Conservation (phyloP, 2,797 vertebrate genomes). For the Muraenolepis orangiensis region DNA sequence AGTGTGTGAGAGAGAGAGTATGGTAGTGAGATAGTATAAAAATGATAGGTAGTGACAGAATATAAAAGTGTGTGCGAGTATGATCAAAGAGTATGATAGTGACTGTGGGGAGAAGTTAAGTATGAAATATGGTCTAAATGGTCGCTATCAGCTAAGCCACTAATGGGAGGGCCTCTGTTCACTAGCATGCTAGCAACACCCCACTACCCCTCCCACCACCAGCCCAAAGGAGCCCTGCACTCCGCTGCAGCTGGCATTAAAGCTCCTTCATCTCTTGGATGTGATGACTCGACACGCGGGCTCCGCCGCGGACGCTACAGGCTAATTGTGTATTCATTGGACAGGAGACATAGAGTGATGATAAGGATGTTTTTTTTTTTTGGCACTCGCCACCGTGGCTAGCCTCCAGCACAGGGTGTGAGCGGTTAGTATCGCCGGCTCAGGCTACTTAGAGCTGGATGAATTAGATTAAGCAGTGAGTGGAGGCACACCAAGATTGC, state of each 20-base stretch:
- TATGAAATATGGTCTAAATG: no score
- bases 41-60: no score
- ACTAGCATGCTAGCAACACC: neutral
- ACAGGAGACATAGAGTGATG: neutral
- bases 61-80: no score
- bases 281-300: constrained; percentile 11
- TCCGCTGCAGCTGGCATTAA: neutral
- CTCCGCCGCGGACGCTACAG: neutral
- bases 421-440: neutral
- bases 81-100: no score
- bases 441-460: neutral
- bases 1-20: no score
- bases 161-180: constrained; percentile 5
- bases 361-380: neutral
- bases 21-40: no score
- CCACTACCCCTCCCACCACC: neutral
- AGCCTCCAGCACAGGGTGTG: neutral
- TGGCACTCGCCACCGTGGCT: neutral
- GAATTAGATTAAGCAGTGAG: neutral
- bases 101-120: no score
- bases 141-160: constrained; percentile 7
- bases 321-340: neutral
- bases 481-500: no score
- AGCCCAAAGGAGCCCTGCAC: constrained; percentile 12
- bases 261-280: constrained; percentile 3